A percentile compares a stretch with the other conserved stretches of the same genome.
These are phyloP conservation scores for Orius insidiosus DNA, from an alignment of 1,140 invertebrate species.

Conservation along the genomic window DNA sequence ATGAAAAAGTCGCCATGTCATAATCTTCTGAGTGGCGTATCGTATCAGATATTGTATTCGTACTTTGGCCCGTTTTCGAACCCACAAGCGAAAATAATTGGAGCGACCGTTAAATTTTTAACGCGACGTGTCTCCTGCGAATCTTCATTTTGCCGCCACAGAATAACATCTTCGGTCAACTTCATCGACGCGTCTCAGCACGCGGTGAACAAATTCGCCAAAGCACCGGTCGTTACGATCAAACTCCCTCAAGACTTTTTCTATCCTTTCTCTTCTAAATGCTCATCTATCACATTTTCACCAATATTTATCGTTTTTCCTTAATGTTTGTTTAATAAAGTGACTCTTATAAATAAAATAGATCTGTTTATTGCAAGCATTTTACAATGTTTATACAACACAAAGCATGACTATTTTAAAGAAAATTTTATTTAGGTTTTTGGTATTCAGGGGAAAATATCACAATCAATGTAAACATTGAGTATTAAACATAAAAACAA, in stretches of 20 bases:
- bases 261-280: constrained; percentile 41
- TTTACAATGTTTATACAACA: too few species aligned
- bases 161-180: constrained; percentile 29
- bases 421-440: too few species aligned
- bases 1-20: not conserved
- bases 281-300: too few species aligned
- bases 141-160: constrained; percentile 16
- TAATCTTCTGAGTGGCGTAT: constrained; percentile 27
- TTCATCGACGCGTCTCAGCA: constrained; percentile 40
- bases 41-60: constrained; percentile 30
- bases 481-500: too few species aligned
- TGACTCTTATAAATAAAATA: too few species aligned
- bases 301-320: too few species aligned
- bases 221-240: constrained; percentile 39
- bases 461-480: too few species aligned
- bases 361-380: too few species aligned
- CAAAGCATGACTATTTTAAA: too few species aligned
- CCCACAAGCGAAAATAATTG: constrained; percentile 34
- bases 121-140: constrained; percentile 20
- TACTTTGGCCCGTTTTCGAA: constrained; percentile 28
- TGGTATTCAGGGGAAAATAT: too few species aligned
- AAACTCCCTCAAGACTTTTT: constrained; percentile 50
- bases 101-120: constrained; percentile 26
- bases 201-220: constrained; percentile 32
- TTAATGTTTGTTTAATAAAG: too few species aligned